Base-by-base conservation (phyloP, 2,888 invertebrate species). In the Lobophora halterata region DNA sequence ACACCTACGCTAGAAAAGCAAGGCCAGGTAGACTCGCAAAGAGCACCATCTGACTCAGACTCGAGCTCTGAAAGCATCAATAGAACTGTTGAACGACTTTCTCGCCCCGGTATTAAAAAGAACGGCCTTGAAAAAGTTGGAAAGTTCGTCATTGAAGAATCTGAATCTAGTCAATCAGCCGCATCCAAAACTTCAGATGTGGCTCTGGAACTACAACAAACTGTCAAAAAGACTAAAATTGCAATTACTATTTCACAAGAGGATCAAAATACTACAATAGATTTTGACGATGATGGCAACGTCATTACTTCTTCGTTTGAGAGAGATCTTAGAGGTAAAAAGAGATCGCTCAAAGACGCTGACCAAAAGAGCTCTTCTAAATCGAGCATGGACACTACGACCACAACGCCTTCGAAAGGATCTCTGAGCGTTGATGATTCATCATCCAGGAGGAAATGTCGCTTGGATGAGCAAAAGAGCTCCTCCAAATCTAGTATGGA, bases 1-100 rank as follows among this genome's bases (percentile, higher is more conserved):
- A 90, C 91, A 0, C 91, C 91, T 0, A 90, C 90, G 5, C 71
- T 91, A 43, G 91, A 91, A 63, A 91, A 91, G 56, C 91, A 91
- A 67, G 90, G 89, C 1, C 88, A 77, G 52, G 88, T 88, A 6
- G 88, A 88, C 62, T 88, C 88, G 0, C 79, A 73, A 50, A 88
- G 77, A 59, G 86, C 79, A 33, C 91, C 91, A 1, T 87, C 90
- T 9, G 91, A 91, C 72, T 87, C 91, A 1, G 91, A 91, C 14
- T 90, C 85, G 1, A 90, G 90, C 49, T 89, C 89, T 2, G 89
- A 89, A 60, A 88, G 88, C 50, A 74, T 86, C 40, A 79, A 88
- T 53, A 86, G 80, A 62, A 88, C 88, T 6, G 83, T 88, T 5
- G 88, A 88, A 62, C 81, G 76, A 55, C 52, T 80, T 9, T 73